Base-by-base conservation (phyloP, 2,797 vertebrate genomes). In the Echeneis naucrates region DNA sequence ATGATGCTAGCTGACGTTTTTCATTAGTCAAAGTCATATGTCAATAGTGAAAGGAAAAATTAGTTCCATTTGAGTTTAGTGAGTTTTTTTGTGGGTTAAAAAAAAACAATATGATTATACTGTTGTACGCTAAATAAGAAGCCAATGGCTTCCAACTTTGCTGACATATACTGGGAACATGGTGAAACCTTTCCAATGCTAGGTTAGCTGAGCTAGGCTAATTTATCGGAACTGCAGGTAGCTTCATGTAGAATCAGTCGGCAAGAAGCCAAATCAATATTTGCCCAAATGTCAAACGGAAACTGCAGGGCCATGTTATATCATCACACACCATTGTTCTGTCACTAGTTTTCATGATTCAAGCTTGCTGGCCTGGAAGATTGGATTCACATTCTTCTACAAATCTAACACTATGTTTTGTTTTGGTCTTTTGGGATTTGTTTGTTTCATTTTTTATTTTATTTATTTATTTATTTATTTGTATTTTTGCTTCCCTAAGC, bases 51-150 rank as follows among this genome's bases (percentile, higher is more conserved):
- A 32, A 19, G 52, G 21, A n/a, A 54, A n/a, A 10, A n/a, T 13
- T 54, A 19, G n/a, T n/a, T n/a, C 54, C 17, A 37, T 47, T 19
- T 62, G 62, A 23, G 12, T n/a, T n/a, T n/a, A n/a, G n/a, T n/a
- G 23, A 2, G 48, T 17, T 10, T 13, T 11, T 9, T n/a, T 42
- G 11, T n/a, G 47, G 63, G 35, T 38, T 38, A n/a, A n/a, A 51
- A 11, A 50, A 10, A 17, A 37, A 23, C 24, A 50, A 27, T 42
- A 2, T 12, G 23, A 35, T n/a, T n/a, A n/a, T 13, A 24, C 21
- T 2, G 14, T 53, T n/a, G 9, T 30, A 4, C 30, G 50, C 50
- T 16, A 52, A 52, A 52, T 30, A 30, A 21, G 44, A 45, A 45
- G 17, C 7, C 19, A 42, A 0, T 4, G 17, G 11, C n/a, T 12